phyloP scores from a whole-genome alignment of 2,113 vertebrate genomes.

The Bombycilla garrulus region DNA sequence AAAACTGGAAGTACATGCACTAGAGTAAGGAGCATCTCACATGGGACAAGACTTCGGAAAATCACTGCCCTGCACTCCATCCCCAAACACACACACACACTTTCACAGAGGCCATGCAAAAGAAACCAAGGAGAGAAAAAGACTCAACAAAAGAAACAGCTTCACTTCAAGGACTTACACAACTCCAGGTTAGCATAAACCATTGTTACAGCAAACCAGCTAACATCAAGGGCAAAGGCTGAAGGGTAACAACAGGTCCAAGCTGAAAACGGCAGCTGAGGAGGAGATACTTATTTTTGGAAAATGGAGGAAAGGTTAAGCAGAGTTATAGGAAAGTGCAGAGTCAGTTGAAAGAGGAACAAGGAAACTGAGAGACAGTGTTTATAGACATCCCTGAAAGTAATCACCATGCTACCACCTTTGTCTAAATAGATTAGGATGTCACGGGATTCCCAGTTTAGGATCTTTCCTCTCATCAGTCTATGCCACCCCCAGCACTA shows the following conservation, averaged over 20 bases:
- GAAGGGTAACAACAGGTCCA: background rate
- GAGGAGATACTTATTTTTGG: background rate
- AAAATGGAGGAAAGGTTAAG: conserved; percentile 16
- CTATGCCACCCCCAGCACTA: background rate
- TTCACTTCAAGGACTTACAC: background rate
- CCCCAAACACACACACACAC: background rate
- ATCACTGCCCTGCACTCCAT: background rate
- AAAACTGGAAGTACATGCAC: background rate
- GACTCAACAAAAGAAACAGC: background rate
- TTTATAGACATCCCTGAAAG: conserved; percentile 24
- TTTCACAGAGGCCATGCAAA: background rate
- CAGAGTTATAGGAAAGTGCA: conserved; percentile 10
- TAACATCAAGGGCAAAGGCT: background rate
- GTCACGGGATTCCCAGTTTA: conserved; percentile 6
- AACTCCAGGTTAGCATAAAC: background rate
- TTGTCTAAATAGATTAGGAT: background rate
- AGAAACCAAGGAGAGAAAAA: background rate
- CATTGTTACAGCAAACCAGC: background rate
- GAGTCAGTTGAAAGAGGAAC: background rate
- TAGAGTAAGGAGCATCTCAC: background rate
- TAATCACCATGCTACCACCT: background rate
- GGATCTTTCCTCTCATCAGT: conserved; percentile 31
- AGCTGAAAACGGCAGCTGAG: background rate
- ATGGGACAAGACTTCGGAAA: background rate
- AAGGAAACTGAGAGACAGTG: conserved; percentile 10